These are phyloP conservation scores for Xanthia togata DNA, from an alignment of 2,888 invertebrate genomes.

Conservation along the genomic window DNA sequence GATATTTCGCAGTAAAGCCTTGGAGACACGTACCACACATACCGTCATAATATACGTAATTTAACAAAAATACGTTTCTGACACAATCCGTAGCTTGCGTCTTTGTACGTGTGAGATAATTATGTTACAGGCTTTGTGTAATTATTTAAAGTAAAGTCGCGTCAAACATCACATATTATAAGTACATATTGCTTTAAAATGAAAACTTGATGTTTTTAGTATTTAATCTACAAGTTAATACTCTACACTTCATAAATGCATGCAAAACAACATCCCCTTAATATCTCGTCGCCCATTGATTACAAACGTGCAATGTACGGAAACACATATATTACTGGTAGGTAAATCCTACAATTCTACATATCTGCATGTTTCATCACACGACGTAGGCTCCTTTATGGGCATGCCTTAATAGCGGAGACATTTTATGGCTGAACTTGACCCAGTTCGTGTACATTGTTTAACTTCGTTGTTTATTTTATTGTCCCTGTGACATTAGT, in stretches of 20 bases:
- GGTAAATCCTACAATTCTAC: slow-evolving; percentile 31
- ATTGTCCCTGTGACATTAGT: not conserved
- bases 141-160: slow-evolving; percentile 3
- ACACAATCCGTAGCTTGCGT: slow-evolving; percentile 4
- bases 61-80: slow-evolving; percentile 22
- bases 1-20: slow-evolving; percentile 43
- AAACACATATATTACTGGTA: slow-evolving; percentile 42
- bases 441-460: slow-evolving; percentile 43
- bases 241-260: not conserved
- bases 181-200: not conserved
- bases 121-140: slow-evolving; percentile 9
- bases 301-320: slow-evolving; percentile 48
- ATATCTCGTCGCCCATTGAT: slow-evolving; percentile 34
- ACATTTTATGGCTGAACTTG: slow-evolving; percentile 52
- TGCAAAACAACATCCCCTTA: slow-evolving; percentile 34
- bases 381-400: slow-evolving; percentile 20
- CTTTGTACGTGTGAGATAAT: slow-evolving; percentile 5
- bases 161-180: not conserved
- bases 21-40: slow-evolving; percentile 27
- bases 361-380: slow-evolving; percentile 51
- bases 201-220: not conserved
- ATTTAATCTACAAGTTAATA: not conserved
- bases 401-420: slow-evolving; percentile 29
- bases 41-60: slow-evolving; percentile 24
- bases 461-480: slow-evolving; percentile 21